Conservation (phyloP, 2,888 invertebrate genomes). For the Hecatera dysodea region DNA sequence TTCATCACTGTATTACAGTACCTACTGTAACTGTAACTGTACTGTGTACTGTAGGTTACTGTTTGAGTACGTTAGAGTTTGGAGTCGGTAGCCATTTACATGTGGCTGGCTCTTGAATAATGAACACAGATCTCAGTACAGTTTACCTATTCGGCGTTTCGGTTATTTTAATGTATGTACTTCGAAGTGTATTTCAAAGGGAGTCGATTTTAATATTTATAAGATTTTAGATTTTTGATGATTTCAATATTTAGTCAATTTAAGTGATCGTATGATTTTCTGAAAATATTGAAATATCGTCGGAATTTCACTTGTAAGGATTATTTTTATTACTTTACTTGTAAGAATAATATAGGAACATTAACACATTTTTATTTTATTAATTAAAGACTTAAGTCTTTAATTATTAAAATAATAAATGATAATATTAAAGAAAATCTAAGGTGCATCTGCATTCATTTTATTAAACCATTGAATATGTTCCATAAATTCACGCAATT, state of each 20-base stretch:
- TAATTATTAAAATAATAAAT: no score
- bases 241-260: no score
- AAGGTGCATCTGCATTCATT: neutral
- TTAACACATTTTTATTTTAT: no score
- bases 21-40: no score
- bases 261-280: no score
- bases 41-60: neutral
- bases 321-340: no score
- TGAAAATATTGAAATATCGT: no score
- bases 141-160: neutral
- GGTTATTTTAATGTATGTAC: slow-evolving; percentile 3
- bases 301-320: no score
- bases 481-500: no score
- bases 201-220: neutral
- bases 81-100: slow-evolving; percentile 16
- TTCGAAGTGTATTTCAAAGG: neutral
- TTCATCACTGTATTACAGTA: neutral
- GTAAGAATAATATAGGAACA: no score
- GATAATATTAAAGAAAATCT: neutral
- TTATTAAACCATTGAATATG: neutral
- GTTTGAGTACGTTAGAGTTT: slow-evolving; percentile 6
- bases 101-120: slow-evolving; percentile 43
- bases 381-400: neutral
- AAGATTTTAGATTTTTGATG: neutral
- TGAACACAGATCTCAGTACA: slow-evolving; percentile 31